Evolutionary conservation across 2,888 invertebrate genomes (phyloP).

Genomic region (Eristalis intricaria): DNA sequence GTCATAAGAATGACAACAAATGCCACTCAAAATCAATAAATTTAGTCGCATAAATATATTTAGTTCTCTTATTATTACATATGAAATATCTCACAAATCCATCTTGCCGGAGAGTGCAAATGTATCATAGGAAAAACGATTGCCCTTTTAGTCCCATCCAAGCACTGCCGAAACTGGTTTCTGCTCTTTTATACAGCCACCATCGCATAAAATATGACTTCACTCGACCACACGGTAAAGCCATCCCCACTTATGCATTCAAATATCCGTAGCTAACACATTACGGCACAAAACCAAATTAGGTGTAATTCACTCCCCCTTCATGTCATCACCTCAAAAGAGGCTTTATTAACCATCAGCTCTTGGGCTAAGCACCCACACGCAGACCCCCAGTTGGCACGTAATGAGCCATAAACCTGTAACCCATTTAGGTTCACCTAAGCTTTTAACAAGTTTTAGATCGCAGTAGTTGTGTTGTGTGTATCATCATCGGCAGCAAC

Average conservation of each 20-base stretch:
- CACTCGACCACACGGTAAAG: not conserved
- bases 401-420: constrained; percentile 31
- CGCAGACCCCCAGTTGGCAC: not conserved
- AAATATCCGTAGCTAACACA: not conserved
- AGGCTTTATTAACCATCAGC: not conserved
- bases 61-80: too few species aligned
- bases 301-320: not conserved
- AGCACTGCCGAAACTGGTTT: not conserved
- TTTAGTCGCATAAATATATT: too few species aligned
- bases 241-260: not conserved
- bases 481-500: not conserved
- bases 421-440: constrained; percentile 10
- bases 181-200: not conserved
- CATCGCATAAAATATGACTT: not conserved
- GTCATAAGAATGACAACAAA: too few species aligned
- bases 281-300: not conserved
- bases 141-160: not conserved
- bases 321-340: not conserved
- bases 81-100: too few species aligned
- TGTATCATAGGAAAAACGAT: not conserved
- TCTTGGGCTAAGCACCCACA: constrained; percentile 3
- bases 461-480: not conserved
- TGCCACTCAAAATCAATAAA: too few species aligned
- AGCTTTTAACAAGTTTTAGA: constrained; percentile 10
- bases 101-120: too few species aligned